Percentiles rank a stretch among this genome's conserved stretches.
Conservation (phyloP, 2,888 invertebrate genomes). For the Cosmopolites sordidus region DNA sequence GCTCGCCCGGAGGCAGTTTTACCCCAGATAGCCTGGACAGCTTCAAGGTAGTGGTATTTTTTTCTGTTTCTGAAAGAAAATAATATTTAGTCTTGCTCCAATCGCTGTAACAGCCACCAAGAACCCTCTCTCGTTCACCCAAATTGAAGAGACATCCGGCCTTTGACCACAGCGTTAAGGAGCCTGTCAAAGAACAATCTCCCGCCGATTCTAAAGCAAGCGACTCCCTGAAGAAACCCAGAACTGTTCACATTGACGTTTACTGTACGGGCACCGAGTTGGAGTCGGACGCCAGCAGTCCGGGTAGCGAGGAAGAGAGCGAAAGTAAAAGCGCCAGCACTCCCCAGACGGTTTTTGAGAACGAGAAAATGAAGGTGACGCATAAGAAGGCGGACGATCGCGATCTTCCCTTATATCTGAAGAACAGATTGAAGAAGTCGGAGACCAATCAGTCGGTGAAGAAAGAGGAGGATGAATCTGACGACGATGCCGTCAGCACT, state of each 20-base stretch:
- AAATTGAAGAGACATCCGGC: constrained; percentile 32
- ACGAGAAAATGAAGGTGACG: constrained; percentile 56
- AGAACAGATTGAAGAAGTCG: constrained; percentile 17
- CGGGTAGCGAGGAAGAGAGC: constrained; percentile 30
- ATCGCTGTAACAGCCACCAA: constrained; percentile 17
- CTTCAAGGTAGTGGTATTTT: constrained; percentile 21
- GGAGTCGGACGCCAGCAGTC: constrained; percentile 42
- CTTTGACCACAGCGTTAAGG: constrained; percentile 14
- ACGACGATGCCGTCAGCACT: constrained; percentile 53
- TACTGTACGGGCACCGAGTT: constrained; percentile 65
- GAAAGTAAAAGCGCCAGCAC: constrained; percentile 51
- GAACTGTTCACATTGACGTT: constrained; percentile 71
- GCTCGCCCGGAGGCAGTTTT: constrained; percentile 37
- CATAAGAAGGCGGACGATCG: constrained; percentile 52
- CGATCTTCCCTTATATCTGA: constrained; percentile 48
- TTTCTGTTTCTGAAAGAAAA: too few species aligned
- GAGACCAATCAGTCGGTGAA: constrained; percentile 18
- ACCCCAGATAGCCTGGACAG: constrained; percentile 45
- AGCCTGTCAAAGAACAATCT: constrained; percentile 21
- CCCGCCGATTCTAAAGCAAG: constrained; percentile 37
- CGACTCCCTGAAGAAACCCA: constrained; percentile 50
- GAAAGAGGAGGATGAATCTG: constrained; percentile 36
- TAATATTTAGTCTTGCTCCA: too few species aligned
- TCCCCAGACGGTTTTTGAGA: constrained; percentile 63
- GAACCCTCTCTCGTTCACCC: constrained; percentile 26